These are phyloP conservation scores for Priocnemis perturbator DNA, from an alignment of 2,888 invertebrate genomes.

Conservation along the genomic window DNA sequence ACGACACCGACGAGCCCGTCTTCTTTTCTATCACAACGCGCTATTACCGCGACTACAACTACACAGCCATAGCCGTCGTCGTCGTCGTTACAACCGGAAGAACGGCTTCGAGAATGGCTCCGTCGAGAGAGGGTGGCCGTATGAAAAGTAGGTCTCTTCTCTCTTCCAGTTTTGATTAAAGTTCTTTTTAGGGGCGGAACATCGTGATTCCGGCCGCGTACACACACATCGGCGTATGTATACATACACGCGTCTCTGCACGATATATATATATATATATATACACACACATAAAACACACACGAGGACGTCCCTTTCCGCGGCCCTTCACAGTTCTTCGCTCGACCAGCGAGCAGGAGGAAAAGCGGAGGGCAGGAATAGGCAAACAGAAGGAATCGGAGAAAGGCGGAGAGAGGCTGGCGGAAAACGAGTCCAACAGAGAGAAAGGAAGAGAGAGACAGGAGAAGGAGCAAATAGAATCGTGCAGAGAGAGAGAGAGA, in stretches of 20 bases:
- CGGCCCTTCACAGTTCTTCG: no score
- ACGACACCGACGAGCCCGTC: not conserved
- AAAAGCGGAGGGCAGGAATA: no score
- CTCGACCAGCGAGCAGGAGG: not conserved
- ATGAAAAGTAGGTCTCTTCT: slow-evolving; percentile 58
- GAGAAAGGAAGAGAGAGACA: not conserved
- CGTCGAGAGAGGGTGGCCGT: slow-evolving; percentile 17
- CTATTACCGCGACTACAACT: slow-evolving; percentile 5
- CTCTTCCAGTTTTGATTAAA: slow-evolving; percentile 59
- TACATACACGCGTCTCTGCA: not conserved
- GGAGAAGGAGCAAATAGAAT: not conserved
- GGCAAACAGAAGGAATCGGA: not conserved
- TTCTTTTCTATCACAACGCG: not conserved
- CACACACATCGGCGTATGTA: not conserved
- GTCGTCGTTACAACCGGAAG: no score
- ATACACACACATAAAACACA: no score
- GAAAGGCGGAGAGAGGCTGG: not conserved
- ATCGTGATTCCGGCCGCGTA: slow-evolving; percentile 36
- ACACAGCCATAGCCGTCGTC: no score
- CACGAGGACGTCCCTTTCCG: slow-evolving; percentile 14
- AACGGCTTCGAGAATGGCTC: slow-evolving; percentile 18
- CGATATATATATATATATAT: not conserved
- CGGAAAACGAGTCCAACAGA: not conserved
- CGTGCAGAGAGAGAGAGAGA: not conserved
- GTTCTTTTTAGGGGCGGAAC: slow-evolving; percentile 41